A percentile compares a stretch with the other conserved stretches of the same genome.
Conservation (phyloP, 2,888 invertebrate species). For the Holacanthella duospinosa region DNA sequence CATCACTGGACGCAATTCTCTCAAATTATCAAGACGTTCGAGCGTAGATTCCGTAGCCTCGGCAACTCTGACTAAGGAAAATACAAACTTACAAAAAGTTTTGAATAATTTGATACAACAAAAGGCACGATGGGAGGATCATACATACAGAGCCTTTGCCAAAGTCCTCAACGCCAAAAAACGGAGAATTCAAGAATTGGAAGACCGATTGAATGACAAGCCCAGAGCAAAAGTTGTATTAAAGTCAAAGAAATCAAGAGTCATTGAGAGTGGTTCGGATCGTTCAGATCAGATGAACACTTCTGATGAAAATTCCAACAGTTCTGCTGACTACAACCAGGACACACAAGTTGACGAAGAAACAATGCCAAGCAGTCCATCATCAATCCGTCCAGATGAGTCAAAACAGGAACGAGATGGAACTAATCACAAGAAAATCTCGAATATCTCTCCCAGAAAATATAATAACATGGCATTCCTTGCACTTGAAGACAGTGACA, state of each 20-base stretch:
- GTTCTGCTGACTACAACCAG: background rate
- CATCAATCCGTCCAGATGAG: background rate
- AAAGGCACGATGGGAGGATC: background rate
- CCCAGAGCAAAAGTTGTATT: background rate
- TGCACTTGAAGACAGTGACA: background rate
- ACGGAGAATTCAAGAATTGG: background rate
- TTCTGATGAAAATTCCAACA: background rate
- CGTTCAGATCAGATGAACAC: background rate
- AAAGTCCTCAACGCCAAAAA: background rate
- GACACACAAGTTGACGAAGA: background rate
- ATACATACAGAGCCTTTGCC: background rate
- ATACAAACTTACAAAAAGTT: background rate
- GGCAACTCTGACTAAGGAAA: background rate
- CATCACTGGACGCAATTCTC: background rate
- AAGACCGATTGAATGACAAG: no score
- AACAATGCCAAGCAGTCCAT: background rate
- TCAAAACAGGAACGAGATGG: background rate
- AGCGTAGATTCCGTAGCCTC: background rate
- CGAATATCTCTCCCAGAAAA: no score
- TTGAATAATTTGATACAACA: background rate
- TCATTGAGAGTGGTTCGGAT: background rate
- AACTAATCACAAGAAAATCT: background rate
- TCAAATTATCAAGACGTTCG: background rate
- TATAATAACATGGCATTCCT: background rate
- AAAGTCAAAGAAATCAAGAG: background rate